These are phyloP conservation scores for Agriopis aurantiaria DNA, from an alignment of 2,888 invertebrate species.

Conservation along the genomic window DNA sequence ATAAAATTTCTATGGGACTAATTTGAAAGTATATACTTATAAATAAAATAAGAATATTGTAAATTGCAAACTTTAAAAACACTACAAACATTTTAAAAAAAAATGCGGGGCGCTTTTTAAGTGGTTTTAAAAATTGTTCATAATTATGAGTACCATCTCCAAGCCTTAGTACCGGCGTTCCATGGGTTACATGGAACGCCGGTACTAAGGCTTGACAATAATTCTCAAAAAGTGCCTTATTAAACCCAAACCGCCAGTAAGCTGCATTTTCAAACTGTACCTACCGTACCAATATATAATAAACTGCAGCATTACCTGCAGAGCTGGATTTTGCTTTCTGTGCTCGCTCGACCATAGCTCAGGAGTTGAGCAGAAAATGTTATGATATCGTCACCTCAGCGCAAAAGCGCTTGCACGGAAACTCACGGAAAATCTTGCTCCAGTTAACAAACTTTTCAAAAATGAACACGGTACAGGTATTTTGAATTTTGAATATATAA, in stretches of 20 bases:
- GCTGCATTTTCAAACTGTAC: not conserved
- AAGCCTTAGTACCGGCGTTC: too few species aligned
- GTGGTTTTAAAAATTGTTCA: too few species aligned
- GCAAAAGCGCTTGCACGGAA: slow-evolving; percentile 25
- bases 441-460: slow-evolving; percentile 54
- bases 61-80: too few species aligned
- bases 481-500: too few species aligned
- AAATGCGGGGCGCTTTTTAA: too few species aligned
- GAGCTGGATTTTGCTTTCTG: slow-evolving; percentile 58
- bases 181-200: too few species aligned
- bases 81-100: too few species aligned
- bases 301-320: slow-evolving; percentile 2
- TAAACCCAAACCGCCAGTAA: not conserved
- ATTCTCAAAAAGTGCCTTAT: not conserved
- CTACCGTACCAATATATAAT: not conserved
- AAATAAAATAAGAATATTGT: too few species aligned
- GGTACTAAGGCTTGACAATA: too few species aligned
- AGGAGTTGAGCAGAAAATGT: slow-evolving; percentile 60
- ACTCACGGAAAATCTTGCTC: slow-evolving; percentile 40
- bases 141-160: too few species aligned
- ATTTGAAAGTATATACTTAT: too few species aligned
- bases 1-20: too few species aligned
- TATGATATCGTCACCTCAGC: slow-evolving; percentile 62
- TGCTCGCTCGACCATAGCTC: slow-evolving; percentile 61
- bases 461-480: slow-evolving; percentile 37